These are phyloP conservation scores for Zingel zingel DNA, from an alignment of 2,113 vertebrate genomes.

Conservation along the genomic window DNA sequence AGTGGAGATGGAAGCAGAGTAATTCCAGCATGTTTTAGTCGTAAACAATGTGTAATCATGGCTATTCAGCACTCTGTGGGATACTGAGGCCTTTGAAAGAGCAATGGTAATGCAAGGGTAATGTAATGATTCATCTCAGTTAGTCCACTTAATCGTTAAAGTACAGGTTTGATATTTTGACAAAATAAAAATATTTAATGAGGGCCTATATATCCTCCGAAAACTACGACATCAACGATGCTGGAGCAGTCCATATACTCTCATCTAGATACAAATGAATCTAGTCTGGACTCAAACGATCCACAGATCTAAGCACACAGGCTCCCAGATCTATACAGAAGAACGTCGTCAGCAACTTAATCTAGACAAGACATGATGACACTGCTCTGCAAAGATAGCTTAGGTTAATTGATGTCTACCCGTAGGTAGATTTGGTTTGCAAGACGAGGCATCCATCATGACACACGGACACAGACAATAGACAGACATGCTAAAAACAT, in stretches of 20 bases:
- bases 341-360: slow-evolving; percentile 51
- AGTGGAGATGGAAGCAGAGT: slow-evolving; percentile 34
- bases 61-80: slow-evolving; percentile 63
- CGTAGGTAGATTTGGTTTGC: too few species aligned
- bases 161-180: slow-evolving; percentile 65
- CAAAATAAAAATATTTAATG: slow-evolving; percentile 35
- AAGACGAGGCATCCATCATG: too few species aligned
- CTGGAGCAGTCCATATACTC: neutral
- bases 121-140: slow-evolving; percentile 60
- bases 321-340: slow-evolving; percentile 30
- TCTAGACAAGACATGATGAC: slow-evolving; percentile 53
- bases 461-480: too few species aligned
- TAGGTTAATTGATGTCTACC: neutral
- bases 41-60: slow-evolving; percentile 67
- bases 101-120: slow-evolving; percentile 50
- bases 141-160: slow-evolving; percentile 68
- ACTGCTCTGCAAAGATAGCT: slow-evolving; percentile 15
- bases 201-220: neutral
- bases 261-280: slow-evolving; percentile 47
- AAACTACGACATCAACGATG: slow-evolving; percentile 16
- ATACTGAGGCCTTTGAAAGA: slow-evolving; percentile 53
- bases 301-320: slow-evolving; percentile 24
- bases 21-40: slow-evolving; percentile 57
- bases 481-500: too few species aligned
- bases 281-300: slow-evolving; percentile 1